Percentiles rank a stretch among this genome's conserved stretches.
These are phyloP conservation scores for Valencia hispanica DNA, from an alignment of 2,797 vertebrate genomes.

Conservation along the genomic window DNA sequence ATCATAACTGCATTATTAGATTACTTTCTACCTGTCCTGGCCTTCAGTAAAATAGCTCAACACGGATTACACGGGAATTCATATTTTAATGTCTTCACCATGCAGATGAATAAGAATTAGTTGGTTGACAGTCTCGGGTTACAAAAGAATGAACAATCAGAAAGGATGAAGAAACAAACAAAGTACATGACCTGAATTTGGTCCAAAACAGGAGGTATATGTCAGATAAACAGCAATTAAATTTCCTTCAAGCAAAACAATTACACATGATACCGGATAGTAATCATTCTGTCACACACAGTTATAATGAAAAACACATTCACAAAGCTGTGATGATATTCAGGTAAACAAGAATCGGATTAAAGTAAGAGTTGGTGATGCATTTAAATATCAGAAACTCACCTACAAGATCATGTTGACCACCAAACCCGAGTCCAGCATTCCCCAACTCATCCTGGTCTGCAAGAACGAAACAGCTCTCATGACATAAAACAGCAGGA, in stretches of 20 bases:
- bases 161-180: neutral
- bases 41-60: neutral
- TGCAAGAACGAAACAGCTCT: neutral
- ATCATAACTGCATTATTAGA: neutral
- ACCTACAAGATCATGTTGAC: neutral
- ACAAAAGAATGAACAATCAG: neutral
- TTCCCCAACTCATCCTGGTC: neutral
- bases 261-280: neutral
- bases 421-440: neutral
- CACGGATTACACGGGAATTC: neutral
- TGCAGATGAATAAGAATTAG: neutral
- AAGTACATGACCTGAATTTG: neutral
- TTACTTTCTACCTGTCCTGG: neutral
- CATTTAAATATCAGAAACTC: constrained; percentile 1
- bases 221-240: neutral
- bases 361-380: neutral
- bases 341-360: neutral
- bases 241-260: neutral
- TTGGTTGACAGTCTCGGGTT: neutral
- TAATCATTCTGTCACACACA: neutral
- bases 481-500: neutral
- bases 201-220: neutral
- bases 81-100: neutral
- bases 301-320: neutral
- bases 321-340: neutral